Base-by-base conservation (phyloP, 92 coral and sea anemone species). In the Phenganax marumi region DNA sequence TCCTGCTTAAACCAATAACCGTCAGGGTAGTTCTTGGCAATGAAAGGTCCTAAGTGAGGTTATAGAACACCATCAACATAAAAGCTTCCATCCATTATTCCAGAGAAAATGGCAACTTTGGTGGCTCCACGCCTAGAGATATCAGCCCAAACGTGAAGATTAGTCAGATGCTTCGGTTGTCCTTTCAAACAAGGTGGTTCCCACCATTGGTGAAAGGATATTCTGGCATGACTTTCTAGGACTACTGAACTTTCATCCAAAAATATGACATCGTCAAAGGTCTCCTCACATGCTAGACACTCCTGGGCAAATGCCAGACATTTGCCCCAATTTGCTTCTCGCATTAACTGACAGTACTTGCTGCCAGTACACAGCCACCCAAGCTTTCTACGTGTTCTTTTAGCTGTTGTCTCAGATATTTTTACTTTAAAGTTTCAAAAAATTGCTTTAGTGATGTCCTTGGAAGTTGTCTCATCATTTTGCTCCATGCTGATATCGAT, bases 1-100 rank as follows among this genome's bases (percentile, higher is more conserved):
- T 82, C 86, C 53, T 82, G 87, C 70, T 60, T 75, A 47, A 82
- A 82, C 10, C 86, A 51, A 22, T 82, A 80, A 17, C 86, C 68
- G 12, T 52, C 60, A 24, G 80, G 86, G 86, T 21, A 82, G 10
- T 26, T 58, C 2, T 17, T 54, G 12, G 12, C 18, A 55, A 81
- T 68, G 46, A 81, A 69, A 1, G 85, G 75, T 26, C 11, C 48
- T 8, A 66, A 63, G 19, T 68, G 56, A 24, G 21, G 61, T 43
- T 51, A 26, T 56, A 80, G 17, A 50, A 80, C 60, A 19, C 53
- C 39, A 2, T 82, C 72, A 14, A 72, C 58, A 53, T 75, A 82
- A 61, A 81, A 81, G 9, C 19, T 19, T 14, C 76, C 75, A 7
- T 81, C 77, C 84, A 81, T 81, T 26, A 81, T 81, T 11, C 84